Base-by-base conservation (phyloP, 2,797 vertebrate genomes). In the Tenualosa thibaudeaui region DNA sequence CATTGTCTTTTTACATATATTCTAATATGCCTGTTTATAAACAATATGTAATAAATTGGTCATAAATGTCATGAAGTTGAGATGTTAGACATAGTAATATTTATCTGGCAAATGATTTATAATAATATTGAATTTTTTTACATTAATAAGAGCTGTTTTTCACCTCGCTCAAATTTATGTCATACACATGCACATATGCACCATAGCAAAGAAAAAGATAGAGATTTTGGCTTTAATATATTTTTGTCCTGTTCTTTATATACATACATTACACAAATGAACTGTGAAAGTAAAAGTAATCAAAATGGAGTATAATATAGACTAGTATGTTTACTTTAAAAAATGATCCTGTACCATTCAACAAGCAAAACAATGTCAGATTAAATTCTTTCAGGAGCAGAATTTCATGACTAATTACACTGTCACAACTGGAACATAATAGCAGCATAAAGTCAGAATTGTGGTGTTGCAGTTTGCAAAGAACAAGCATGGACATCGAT, bases 171-270 rank as follows among this genome's bases (percentile, higher is more conserved):
- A n/a, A n/a, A 24, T 62, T 62, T 75, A 15, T 4, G 13, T 31
- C 12, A 68, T 31, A 26, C 58, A n/a, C n/a, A 56, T 19, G 19
- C 22, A 22, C 3, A 19, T 3, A 31, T 3, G 46, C 46, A 8
- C 46, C 46, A 5, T 10, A 15, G 31, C 3, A 37, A 37, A 37
- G 26, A 68, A 68, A 68, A 26, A 65, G 12, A 22, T 60, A 60
- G 1, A 56, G 2, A 56, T 2, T 62, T 2, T n/a, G 58, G 65
- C 40, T 78, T 78, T 22, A 78, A 46, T 78, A 22, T 46, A 43
- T 78, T 78, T 78, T 46, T 15, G 68, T 43, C 31, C 31, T 75
- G 15, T 22, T 46, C 71, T 46, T 78, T 78, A 78, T 78, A 78
- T 78, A 78, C 71, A 78, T 2, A 46, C 17, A 78, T 46, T 46